A percentile compares a stretch with the other conserved stretches of the same genome.
phyloP scores from a whole-genome alignment of 64 coral and sea anemone species.

The Montipora efflorescens region DNA sequence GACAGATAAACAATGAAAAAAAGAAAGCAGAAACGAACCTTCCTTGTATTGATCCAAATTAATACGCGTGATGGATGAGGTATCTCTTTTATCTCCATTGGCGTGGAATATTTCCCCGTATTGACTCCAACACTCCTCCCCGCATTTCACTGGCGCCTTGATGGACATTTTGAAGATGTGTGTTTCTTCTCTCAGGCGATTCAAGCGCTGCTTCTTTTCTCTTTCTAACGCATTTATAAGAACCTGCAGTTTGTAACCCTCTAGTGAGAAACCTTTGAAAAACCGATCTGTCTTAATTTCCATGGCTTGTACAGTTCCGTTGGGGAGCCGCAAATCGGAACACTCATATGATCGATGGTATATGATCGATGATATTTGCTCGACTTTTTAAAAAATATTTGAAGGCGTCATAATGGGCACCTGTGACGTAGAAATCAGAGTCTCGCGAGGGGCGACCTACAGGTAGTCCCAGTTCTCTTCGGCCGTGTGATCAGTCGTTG shows the following conservation, averaged over 20 bases:
- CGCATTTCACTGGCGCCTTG: slow-evolving; percentile 33
- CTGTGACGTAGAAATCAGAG: neutral
- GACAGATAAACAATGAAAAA: neutral
- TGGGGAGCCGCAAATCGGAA: neutral
- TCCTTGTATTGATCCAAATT: neutral
- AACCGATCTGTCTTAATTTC: slow-evolving; percentile 6
- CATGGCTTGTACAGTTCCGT: neutral
- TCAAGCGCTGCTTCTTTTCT: slow-evolving; percentile 75
- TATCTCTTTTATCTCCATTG: slow-evolving; percentile 72
- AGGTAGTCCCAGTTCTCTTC: too few species aligned
- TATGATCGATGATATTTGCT: neutral
- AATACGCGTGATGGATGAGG: neutral
- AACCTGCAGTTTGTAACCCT: slow-evolving; percentile 74
- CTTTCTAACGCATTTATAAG: slow-evolving; percentile 70
- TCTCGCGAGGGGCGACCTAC: neutral
- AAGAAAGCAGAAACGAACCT: neutral
- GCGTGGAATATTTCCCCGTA: slow-evolving; percentile 90
- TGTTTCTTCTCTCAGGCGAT: slow-evolving; percentile 70
- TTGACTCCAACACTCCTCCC: slow-evolving; percentile 77
- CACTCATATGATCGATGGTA: too few species aligned
- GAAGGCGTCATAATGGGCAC: neutral
- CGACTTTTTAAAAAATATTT: too few species aligned
- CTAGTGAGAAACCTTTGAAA: slow-evolving; percentile 63
- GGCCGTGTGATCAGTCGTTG: too few species aligned
- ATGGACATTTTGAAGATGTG: slow-evolving; percentile 92